Evolutionary conservation across 1,140 invertebrate species (phyloP).

Genomic region (Pygmarrhopalites habei): DNA sequence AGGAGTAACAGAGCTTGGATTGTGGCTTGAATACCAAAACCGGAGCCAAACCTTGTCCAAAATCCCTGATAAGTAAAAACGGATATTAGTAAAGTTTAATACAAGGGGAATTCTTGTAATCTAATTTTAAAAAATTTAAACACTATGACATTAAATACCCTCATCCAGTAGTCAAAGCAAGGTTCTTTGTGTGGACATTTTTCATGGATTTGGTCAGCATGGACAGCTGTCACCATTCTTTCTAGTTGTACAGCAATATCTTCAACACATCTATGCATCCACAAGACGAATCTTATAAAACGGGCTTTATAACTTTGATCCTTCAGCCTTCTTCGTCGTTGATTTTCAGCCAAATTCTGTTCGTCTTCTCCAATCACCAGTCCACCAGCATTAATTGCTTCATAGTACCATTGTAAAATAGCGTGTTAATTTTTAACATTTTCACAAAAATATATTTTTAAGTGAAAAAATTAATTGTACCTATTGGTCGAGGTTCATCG

Average conservation of each 20-base stretch:
- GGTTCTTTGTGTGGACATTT: conserved; percentile 35
- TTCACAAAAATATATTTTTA: no score
- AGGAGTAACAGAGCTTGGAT: conserved; percentile 16
- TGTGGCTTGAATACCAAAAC: conserved; percentile 34
- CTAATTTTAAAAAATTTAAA: not conserved
- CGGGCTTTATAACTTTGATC: conserved; percentile 34
- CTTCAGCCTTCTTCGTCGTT: not conserved
- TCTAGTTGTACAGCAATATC: conserved; percentile 39
- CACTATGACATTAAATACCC: conserved; percentile 14
- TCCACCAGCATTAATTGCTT: conserved; percentile 14
- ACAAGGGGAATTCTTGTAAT: not conserved
- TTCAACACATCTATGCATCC: conserved; percentile 37
- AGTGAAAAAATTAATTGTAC: no score
- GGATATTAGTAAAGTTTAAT: conserved; percentile 8
- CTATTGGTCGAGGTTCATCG: conserved; percentile 3
- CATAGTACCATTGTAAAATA: no score
- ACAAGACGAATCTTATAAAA: conserved; percentile 37
- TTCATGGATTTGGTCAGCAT: conserved; percentile 34
- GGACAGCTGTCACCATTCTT: conserved; percentile 35
- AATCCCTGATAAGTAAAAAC: conserved; percentile 27
- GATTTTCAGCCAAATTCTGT: conserved; percentile 7
- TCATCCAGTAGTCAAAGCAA: conserved; percentile 38
- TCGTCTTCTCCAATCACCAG: conserved; percentile 16
- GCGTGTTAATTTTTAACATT: no score
- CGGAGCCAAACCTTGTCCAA: conserved; percentile 30